phyloP scores from a whole-genome alignment of 2,888 invertebrate species.

The Mystacides longicornis region DNA sequence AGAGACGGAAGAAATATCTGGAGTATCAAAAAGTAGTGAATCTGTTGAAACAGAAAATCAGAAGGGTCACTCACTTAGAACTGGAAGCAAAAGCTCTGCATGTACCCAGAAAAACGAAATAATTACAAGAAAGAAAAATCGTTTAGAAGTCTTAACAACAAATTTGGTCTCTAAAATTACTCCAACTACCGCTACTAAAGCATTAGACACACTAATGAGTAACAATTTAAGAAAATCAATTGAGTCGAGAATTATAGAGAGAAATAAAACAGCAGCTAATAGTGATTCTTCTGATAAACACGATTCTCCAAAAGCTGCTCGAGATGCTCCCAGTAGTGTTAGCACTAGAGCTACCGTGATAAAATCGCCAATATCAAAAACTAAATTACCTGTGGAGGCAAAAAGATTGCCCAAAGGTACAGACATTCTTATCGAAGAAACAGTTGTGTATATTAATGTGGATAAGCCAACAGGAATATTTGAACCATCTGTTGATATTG shows the following conservation, averaged over 20 bases:
- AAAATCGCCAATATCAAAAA: conserved; percentile 50
- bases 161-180: conserved; percentile 55
- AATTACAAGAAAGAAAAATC: conserved; percentile 56
- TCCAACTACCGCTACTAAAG: conserved; percentile 47
- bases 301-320: conserved; percentile 36
- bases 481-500: conserved; percentile 60
- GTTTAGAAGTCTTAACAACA: conserved; percentile 53
- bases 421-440: conserved; percentile 33
- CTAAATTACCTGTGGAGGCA: conserved; percentile 40
- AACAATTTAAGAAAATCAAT: conserved; percentile 47
- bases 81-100: conserved; percentile 33
- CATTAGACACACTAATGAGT: conserved; percentile 44
- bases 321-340: conserved; percentile 35
- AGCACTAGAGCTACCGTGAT: conserved; percentile 50
- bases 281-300: conserved; percentile 29
- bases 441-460: conserved; percentile 40
- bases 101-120: conserved; percentile 50
- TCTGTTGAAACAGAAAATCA: conserved; percentile 7
- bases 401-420: conserved; percentile 38
- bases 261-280: conserved; percentile 37
- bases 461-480: conserved; percentile 62
- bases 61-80: conserved; percentile 9
- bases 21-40: conserved; percentile 29
- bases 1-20: conserved; percentile 21
- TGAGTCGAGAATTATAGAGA: conserved; percentile 45